Conservation (phyloP, 2,888 invertebrate genomes). For the Chironomus tentans region DNA sequence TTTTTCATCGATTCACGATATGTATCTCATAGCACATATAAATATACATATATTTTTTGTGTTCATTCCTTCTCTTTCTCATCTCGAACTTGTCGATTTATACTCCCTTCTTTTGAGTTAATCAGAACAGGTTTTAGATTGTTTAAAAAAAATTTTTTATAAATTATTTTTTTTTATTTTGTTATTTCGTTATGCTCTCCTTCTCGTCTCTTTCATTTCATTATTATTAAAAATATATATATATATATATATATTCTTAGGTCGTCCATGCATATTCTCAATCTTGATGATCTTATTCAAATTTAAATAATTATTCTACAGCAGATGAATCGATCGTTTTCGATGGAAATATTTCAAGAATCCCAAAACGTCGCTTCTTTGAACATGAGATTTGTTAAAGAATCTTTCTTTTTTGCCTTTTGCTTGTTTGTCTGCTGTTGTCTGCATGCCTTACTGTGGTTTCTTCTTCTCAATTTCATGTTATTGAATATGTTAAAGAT, state of each 20-base stretch:
- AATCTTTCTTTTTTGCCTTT: neutral
- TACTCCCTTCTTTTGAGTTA: conserved; percentile 3
- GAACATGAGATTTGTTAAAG: conserved; percentile 5
- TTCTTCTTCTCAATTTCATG: neutral
- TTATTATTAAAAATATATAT: neutral
- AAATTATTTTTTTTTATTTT: conserved; percentile 5
- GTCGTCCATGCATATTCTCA: conserved; percentile 19
- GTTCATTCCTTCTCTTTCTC: neutral
- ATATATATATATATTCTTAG: neutral
- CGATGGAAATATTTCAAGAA: conserved; percentile 17
- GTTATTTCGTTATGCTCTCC: neutral
- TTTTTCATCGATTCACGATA: neutral
- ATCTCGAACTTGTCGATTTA: neutral
- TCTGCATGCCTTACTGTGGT: neutral
- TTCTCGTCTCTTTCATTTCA: neutral
- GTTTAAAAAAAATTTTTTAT: neutral
- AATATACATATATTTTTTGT: neutral
- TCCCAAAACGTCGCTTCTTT: conserved; percentile 13
- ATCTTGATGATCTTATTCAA: conserved; percentile 26
- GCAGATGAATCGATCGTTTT: conserved; percentile 6
- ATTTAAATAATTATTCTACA: conserved; percentile 24
- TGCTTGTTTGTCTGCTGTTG: neutral
- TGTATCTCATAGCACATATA: neutral
- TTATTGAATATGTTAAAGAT: neutral
- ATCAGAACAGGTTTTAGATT: conserved; percentile 5